These are phyloP conservation scores for Pomacea canaliculata DNA, from an alignment of 2,888 invertebrate species.

Conservation along the genomic window DNA sequence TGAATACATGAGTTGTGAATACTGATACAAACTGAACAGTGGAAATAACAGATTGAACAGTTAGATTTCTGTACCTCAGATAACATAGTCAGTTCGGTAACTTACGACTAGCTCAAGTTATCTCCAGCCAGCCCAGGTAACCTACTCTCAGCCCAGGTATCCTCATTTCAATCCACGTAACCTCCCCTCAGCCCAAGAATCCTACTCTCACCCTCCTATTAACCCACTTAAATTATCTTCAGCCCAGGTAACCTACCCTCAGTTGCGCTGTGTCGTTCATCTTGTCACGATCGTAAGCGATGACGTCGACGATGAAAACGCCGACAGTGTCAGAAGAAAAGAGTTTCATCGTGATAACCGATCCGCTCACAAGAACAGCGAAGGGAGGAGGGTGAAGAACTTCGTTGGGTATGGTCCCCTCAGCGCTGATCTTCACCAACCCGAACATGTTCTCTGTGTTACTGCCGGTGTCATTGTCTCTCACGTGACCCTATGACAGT, in stretches of 20 bases:
- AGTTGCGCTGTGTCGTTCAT: slow-evolving; percentile 25
- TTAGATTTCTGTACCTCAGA: too few species aligned
- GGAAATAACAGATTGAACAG: too few species aligned
- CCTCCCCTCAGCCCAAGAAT: too few species aligned
- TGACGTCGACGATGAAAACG: slow-evolving; percentile 78
- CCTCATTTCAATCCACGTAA: too few species aligned
- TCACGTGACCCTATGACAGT: slow-evolving; percentile 17
- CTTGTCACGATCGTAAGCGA: slow-evolving; percentile 34
- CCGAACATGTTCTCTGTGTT: slow-evolving; percentile 26
- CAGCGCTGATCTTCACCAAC: slow-evolving; percentile 1
- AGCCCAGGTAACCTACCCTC: slow-evolving; percentile 23
- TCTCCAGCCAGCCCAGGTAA: too few species aligned
- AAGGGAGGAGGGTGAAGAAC: slow-evolving; percentile 41
- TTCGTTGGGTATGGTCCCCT: slow-evolving; percentile 1
- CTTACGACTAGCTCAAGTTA: too few species aligned
- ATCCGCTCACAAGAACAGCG: slow-evolving; percentile 52
- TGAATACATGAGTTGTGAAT: too few species aligned
- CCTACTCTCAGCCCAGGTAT: too few species aligned
- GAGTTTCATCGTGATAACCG: slow-evolving; percentile 88
- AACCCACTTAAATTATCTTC: too few species aligned
- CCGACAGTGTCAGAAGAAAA: slow-evolving; percentile 97
- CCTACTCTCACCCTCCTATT: too few species aligned
- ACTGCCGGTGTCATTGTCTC: slow-evolving; percentile 23
- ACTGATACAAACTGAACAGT: too few species aligned
- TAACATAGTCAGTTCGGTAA: too few species aligned